phyloP scores from a whole-genome alignment of 2,797 vertebrate species.

The Anas capensis region DNA sequence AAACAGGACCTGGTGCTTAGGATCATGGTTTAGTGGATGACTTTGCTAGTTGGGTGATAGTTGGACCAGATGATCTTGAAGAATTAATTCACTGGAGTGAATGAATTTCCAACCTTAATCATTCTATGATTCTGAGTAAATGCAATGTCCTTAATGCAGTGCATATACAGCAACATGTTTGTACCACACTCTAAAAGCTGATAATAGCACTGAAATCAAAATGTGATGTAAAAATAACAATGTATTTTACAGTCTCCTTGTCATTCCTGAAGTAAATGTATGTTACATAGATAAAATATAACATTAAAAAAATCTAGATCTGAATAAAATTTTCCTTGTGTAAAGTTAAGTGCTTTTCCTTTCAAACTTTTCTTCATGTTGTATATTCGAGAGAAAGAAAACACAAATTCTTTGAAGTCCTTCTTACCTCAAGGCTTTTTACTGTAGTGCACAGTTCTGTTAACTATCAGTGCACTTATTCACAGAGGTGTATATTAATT shows the following conservation, averaged over 20 bases:
- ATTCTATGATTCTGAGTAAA: neutral
- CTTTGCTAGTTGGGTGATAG: too few species aligned
- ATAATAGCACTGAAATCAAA: neutral
- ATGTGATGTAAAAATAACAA: neutral
- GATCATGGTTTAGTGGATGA: too few species aligned
- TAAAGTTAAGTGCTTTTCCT: neutral
- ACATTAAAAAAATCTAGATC: neutral
- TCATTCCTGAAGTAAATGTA: neutral
- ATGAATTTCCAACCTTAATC: too few species aligned
- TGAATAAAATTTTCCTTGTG: neutral
- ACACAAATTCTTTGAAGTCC: neutral
- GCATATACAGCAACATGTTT: neutral
- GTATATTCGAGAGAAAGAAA: neutral
- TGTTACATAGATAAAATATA: neutral
- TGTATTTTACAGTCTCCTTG: neutral
- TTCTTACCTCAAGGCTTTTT: neutral
- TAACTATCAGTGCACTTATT: neutral
- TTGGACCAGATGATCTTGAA: too few species aligned
- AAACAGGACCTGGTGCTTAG: neutral
- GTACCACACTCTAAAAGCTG: neutral
- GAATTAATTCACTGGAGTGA: too few species aligned
- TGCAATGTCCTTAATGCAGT: neutral
- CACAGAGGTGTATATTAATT: neutral
- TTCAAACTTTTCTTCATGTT: neutral
- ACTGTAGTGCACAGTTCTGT: neutral